Conservation (phyloP, 1,140 invertebrate species). For the Drosophila hydei region DNA sequence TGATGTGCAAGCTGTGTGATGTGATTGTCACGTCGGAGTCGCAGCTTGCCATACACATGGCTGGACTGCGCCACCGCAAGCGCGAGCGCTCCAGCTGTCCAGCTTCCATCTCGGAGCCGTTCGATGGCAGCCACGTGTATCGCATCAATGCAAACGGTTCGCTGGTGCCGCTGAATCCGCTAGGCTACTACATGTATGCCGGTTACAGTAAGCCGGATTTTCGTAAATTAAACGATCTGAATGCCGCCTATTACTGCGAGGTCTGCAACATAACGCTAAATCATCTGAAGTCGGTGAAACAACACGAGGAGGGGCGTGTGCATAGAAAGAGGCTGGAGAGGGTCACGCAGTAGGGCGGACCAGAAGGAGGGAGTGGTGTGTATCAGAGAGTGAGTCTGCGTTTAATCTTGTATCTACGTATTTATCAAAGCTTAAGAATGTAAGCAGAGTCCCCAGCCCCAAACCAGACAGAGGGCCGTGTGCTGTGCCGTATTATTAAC, state of each 20-base stretch:
- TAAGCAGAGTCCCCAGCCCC: slow-evolving; percentile 4
- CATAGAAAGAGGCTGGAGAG: slow-evolving; percentile 78
- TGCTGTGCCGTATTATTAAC: slow-evolving; percentile 57
- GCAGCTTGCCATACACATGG: slow-evolving; percentile 84
- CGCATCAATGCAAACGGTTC: slow-evolving; percentile 40
- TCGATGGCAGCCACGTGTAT: slow-evolving; percentile 46
- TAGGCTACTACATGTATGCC: slow-evolving; percentile 23
- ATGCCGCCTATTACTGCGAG: slow-evolving; percentile 87
- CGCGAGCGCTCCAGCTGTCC: slow-evolving; percentile 30
- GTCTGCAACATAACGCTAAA: slow-evolving; percentile 87
- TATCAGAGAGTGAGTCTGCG: slow-evolving; percentile 1
- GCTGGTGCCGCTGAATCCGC: slow-evolving; percentile 36
- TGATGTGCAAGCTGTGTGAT: slow-evolving; percentile 84
- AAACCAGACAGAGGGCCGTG: slow-evolving; percentile 16
- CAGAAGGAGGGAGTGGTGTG: neutral
- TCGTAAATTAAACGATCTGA: slow-evolving; percentile 85
- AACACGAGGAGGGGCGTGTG: slow-evolving; percentile 87
- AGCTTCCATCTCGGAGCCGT: neutral
- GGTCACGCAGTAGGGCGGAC: neutral
- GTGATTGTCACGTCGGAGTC: slow-evolving; percentile 83
- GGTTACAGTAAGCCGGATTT: slow-evolving; percentile 67
- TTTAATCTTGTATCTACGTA: neutral
- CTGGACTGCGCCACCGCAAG: slow-evolving; percentile 83
- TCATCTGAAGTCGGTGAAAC: slow-evolving; percentile 86
- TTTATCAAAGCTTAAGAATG: neutral